Percentiles rank a stretch among this genome's conserved stretches.
Evolutionary conservation across 1,140 invertebrate species (phyloP).

Genomic region (Mactra quadrangularis): DNA sequence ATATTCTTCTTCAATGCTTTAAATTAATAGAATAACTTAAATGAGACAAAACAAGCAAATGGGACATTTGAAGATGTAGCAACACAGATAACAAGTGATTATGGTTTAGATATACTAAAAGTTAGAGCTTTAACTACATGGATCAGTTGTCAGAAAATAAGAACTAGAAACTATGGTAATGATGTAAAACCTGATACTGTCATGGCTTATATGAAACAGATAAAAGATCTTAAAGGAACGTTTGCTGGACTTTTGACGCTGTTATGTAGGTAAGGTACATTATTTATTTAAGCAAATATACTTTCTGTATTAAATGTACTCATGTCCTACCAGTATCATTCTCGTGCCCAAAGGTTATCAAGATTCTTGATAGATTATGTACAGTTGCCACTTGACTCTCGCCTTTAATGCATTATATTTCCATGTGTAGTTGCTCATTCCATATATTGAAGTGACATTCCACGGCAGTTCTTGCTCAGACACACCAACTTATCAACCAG

Average conservation of each 20-base stretch:
- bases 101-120: constrained; percentile 48
- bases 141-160: constrained; percentile 61
- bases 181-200: constrained; percentile 49
- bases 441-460: too few species aligned
- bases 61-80: constrained; percentile 53
- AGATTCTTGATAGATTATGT: too few species aligned
- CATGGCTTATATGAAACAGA: constrained; percentile 65
- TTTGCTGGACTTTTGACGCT: constrained; percentile 61
- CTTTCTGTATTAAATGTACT: too few species aligned
- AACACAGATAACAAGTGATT: constrained; percentile 18
- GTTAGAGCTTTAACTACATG: constrained; percentile 62
- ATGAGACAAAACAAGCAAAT: background rate
- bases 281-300: too few species aligned
- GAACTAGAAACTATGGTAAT: constrained; percentile 28
- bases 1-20: too few species aligned
- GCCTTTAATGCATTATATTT: too few species aligned
- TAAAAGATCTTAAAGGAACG: constrained; percentile 58
- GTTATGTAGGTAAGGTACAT: constrained; percentile 59
- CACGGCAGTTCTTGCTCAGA: too few species aligned
- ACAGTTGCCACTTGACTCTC: too few species aligned
- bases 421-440: too few species aligned
- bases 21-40: constrained; percentile 31
- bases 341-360: too few species aligned
- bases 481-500: too few species aligned
- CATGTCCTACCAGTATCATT: too few species aligned